Percentiles rank a stretch among this genome's conserved stretches.
Evolutionary conservation across 2,797 vertebrate genomes (phyloP).

Genomic region (Saguinus oedipus): DNA sequence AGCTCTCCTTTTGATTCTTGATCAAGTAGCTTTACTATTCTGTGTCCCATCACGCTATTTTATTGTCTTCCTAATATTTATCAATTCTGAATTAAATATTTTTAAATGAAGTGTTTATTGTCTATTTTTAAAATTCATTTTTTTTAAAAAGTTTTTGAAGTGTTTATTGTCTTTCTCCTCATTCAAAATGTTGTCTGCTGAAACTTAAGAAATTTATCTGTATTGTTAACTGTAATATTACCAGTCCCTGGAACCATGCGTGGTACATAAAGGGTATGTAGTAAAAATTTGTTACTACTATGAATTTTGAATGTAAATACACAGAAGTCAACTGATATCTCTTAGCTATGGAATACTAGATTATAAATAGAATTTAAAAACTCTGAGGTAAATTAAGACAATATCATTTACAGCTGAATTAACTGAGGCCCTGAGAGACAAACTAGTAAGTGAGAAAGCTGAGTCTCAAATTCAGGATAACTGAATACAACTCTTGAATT

Average conservation of each 20-base stretch:
- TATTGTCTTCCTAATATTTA: not conserved
- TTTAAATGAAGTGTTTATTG: not conserved
- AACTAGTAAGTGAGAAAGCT: not conserved
- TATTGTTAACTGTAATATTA: not conserved
- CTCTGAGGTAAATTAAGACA: not conserved
- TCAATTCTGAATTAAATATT: not conserved
- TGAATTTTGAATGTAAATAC: not conserved
- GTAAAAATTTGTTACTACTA: not conserved
- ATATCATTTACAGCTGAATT: not conserved
- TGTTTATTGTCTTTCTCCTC: not conserved
- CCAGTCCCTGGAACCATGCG: not conserved
- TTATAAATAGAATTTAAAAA: not conserved
- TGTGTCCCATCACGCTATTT: not conserved
- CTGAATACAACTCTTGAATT: not conserved
- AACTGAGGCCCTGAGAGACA: not conserved
- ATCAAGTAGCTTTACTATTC: not conserved
- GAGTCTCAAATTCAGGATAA: not conserved
- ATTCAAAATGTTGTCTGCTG: not conserved
- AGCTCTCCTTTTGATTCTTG: not conserved
- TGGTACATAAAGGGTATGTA: not conserved
- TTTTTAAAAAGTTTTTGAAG: not conserved
- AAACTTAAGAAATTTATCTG: not conserved
- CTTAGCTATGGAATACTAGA: not conserved
- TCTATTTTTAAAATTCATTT: not conserved
- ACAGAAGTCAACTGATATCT: not conserved